phyloP scores from a whole-genome alignment of 2,888 invertebrate genomes.

The Therioaphis trifolii region DNA sequence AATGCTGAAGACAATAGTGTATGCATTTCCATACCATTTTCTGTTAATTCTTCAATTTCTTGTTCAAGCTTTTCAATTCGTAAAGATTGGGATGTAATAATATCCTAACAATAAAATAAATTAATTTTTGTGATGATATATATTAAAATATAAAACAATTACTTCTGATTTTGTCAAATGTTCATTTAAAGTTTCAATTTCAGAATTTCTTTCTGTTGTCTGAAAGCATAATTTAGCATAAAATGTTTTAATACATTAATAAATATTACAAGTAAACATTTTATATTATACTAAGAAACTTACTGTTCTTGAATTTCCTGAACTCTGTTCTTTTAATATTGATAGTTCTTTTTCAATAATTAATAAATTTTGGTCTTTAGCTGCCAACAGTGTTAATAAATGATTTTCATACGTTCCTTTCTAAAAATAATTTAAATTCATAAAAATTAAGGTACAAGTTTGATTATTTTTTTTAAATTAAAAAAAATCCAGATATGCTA shows the following conservation, averaged over 20 bases:
- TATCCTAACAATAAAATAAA: constrained; percentile 35
- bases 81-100: constrained; percentile 46
- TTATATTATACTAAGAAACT: not conserved
- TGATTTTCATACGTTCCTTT: constrained; percentile 36
- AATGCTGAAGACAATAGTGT: constrained; percentile 40
- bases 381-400: constrained; percentile 47
- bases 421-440: constrained; percentile 27
- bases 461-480: no score
- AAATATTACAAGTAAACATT: not conserved
- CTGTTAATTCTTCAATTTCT: constrained; percentile 58
- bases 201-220: constrained; percentile 37
- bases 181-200: constrained; percentile 42
- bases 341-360: constrained; percentile 50
- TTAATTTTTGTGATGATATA: not conserved
- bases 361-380: constrained; percentile 48
- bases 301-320: constrained; percentile 32
- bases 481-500: no score
- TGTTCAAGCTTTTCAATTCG: constrained; percentile 50
- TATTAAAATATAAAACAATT: not conserved
- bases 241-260: not conserved
- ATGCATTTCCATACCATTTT: constrained; percentile 58
- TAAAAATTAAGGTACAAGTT: not conserved
- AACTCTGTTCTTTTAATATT: constrained; percentile 32
- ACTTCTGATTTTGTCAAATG: constrained; percentile 55
- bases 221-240: constrained; percentile 26